Percentiles rank a stretch among this genome's conserved stretches.
phyloP scores from a whole-genome alignment of 2,113 vertebrate genomes.

The Thymallus thymallus region DNA sequence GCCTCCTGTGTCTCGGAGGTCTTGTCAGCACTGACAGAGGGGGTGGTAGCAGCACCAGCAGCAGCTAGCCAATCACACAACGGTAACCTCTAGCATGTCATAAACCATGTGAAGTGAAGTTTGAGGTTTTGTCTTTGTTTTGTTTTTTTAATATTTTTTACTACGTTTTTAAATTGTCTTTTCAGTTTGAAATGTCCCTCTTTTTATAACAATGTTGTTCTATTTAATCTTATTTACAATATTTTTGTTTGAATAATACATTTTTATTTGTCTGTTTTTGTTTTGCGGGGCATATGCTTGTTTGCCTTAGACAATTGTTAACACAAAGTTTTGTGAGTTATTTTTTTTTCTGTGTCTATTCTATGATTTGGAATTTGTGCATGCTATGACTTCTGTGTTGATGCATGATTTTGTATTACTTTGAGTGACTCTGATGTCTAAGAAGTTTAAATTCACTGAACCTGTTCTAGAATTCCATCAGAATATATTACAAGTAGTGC shows the following conservation, averaged over 20 bases:
- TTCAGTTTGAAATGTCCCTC: background rate
- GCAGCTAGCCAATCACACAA: constrained; percentile 69
- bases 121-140: constrained; percentile 17
- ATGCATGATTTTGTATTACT: constrained; percentile 43
- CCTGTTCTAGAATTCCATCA: background rate
- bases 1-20: constrained; percentile 50
- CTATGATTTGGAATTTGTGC: background rate
- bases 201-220: background rate
- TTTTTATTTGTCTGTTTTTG: constrained; percentile 11
- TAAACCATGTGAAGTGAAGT: constrained; percentile 23
- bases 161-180: background rate
- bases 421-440: background rate
- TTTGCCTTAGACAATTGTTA: background rate
- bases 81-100: constrained; percentile 74
- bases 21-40: constrained; percentile 32
- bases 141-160: background rate
- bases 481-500: background rate
- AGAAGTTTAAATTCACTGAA: background rate
- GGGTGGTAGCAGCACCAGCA: constrained; percentile 25
- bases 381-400: background rate
- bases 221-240: constrained; percentile 24
- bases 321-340: background rate
- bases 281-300: background rate
- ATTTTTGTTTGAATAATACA: background rate
- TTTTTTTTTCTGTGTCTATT: background rate